Percentiles rank a stretch among this genome's conserved stretches.
phyloP scores from a whole-genome alignment of 2,113 vertebrate genomes.

The Ranitomeya variabilis region DNA sequence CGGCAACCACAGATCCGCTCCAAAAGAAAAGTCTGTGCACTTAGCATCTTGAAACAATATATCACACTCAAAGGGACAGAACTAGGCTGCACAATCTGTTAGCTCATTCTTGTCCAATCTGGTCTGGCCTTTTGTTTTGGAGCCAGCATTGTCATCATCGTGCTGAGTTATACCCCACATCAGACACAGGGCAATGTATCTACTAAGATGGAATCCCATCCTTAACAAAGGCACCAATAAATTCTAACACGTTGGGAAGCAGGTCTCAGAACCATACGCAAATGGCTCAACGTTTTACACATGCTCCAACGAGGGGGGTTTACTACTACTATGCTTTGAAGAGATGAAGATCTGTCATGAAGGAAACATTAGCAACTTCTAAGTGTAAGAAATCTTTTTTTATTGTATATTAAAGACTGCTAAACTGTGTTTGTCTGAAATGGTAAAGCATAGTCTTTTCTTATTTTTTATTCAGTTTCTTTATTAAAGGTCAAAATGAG shows the following conservation, averaged over 20 bases:
- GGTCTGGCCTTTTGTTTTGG: slow-evolving; percentile 82
- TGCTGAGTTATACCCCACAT: slow-evolving; percentile 82
- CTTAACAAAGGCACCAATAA: slow-evolving; percentile 68
- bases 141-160: slow-evolving; percentile 82
- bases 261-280: slow-evolving; percentile 75
- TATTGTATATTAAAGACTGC: not conserved
- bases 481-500: too few species aligned
- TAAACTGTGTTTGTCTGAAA: not conserved
- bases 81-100: slow-evolving; percentile 80
- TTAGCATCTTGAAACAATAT: slow-evolving; percentile 85
- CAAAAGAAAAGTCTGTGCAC: slow-evolving; percentile 75
- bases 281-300: slow-evolving; percentile 76
- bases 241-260: slow-evolving; percentile 73
- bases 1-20: slow-evolving; percentile 79
- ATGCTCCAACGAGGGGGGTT: slow-evolving; percentile 68
- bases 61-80: slow-evolving; percentile 83
- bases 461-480: too few species aligned
- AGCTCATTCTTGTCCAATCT: slow-evolving; percentile 85
- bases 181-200: slow-evolving; percentile 79
- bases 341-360: slow-evolving; percentile 61
- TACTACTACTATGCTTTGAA: slow-evolving; percentile 60
- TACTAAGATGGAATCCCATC: slow-evolving; percentile 82
- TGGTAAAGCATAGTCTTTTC: not conserved
- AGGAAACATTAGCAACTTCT: slow-evolving; percentile 56
- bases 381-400: not conserved